Base-by-base conservation (phyloP, 2,113 vertebrate species). In the Catharus fuscescens region DNA sequence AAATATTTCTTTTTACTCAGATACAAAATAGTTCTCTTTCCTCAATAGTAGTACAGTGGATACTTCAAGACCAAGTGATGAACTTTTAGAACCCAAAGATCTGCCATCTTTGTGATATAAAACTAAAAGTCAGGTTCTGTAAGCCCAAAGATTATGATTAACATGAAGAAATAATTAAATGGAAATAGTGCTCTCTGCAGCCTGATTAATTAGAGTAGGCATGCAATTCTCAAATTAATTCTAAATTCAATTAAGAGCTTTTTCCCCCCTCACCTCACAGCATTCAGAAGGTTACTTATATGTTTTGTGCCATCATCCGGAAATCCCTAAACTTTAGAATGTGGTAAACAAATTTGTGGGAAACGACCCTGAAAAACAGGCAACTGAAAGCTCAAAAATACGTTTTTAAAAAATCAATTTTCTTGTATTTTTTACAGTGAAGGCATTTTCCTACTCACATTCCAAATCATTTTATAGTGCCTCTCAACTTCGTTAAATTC, bases 401-500 rank as follows among this genome's bases (percentile, higher is more conserved):
- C 1, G 4, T 34, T 69, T 89, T 47, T 72, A 19, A 48, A 29
- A 72, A 82, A 18, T 40, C 62, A 45, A 54, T 73, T 92, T 47
- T 18, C 29, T 67, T 3, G 0, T 56, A 62, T 3, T 48, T 92
- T 77, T 87, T 62, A 90, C 62, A 69, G 26, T 10, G 66, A 28
- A 7, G 29, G 9, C 18, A 26, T 67, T 78, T 88, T 82, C 77
- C 57, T 45, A 50, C 40, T 71, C 40, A 81, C 15, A 48, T 78
- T 88, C 74, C 69, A 74, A 78, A 92, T 76, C 76, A 92, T 86
- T 86, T 87, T 79, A 60, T 61, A 91, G 38, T 32, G 11, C 44
- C 42, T 79, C 38, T 85, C 78, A 85, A 48, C 26, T 93, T 90
- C 32, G 47, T 44, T 82, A 91, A 94, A 91, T 70, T 90, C 36